Percentiles rank a stretch among this genome's conserved stretches.
phyloP scores from a whole-genome alignment of 2,888 invertebrate genomes.

The Pantelozetes paolii region DNA sequence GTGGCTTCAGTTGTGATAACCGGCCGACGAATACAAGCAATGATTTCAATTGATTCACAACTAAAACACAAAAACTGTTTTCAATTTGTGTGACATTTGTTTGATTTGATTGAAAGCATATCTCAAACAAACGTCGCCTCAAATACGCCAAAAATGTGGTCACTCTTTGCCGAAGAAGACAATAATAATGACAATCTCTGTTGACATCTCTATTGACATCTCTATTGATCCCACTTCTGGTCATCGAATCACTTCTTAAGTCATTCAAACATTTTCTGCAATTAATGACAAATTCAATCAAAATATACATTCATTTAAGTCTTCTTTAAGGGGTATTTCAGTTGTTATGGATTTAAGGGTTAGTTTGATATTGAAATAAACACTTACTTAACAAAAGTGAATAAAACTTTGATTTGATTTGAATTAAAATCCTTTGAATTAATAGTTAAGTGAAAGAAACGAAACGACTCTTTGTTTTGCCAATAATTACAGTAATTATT shows the following conservation, averaged over 20 bases:
- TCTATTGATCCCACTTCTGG: background rate
- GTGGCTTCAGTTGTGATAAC: constrained; percentile 29
- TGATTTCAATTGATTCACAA: constrained; percentile 36
- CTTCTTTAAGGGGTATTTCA: no score
- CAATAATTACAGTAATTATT: constrained; percentile 28
- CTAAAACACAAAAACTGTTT: constrained; percentile 20
- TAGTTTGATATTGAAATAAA: background rate
- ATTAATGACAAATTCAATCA: background rate
- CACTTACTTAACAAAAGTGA: constrained; percentile 24
- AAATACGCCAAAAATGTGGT: background rate
- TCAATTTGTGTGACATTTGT: constrained; percentile 1
- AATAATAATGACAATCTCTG: background rate
- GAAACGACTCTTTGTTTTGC: background rate
- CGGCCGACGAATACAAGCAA: constrained; percentile 37
- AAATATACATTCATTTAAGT: no score
- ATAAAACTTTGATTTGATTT: background rate
- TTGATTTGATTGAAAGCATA: background rate
- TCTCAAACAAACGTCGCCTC: constrained; percentile 24
- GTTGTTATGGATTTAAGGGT: background rate
- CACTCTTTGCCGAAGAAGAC: background rate
- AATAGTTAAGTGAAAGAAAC: background rate
- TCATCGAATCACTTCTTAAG: constrained; percentile 4
- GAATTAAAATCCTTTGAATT: background rate
- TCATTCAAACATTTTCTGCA: background rate
- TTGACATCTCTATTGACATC: background rate